Conservation (phyloP, 2,888 invertebrate genomes). For the Xestobium rufovillosum region DNA sequence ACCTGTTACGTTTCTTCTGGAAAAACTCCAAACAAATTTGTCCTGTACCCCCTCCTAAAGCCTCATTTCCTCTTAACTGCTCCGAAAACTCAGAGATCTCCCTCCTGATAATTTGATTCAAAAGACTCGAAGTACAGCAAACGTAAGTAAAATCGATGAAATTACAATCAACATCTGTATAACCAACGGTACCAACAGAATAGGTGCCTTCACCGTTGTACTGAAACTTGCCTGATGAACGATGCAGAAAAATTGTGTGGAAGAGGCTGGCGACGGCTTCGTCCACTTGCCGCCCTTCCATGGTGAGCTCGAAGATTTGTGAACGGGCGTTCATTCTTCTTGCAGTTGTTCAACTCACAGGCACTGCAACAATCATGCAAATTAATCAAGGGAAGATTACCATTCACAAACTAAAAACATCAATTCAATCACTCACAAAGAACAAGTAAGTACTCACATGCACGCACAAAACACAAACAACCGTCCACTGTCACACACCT, state of each 20-base stretch:
- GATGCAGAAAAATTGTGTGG: slow-evolving; percentile 86
- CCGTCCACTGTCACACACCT: too few species aligned
- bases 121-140: slow-evolving; percentile 77
- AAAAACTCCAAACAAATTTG: slow-evolving; percentile 94
- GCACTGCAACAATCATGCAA: slow-evolving; percentile 8
- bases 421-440: too few species aligned
- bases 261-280: slow-evolving; percentile 88
- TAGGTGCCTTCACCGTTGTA: slow-evolving; percentile 93
- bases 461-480: too few species aligned
- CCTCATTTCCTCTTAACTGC: slow-evolving; percentile 64
- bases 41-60: slow-evolving; percentile 58
- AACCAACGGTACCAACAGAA: slow-evolving; percentile 91
- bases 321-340: slow-evolving; percentile 70
- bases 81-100: slow-evolving; percentile 75
- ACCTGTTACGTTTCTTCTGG: slow-evolving; percentile 81
- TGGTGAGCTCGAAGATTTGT: slow-evolving; percentile 71
- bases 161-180: slow-evolving; percentile 95
- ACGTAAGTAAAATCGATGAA: slow-evolving; percentile 97
- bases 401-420: too few species aligned
- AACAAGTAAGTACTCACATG: too few species aligned
- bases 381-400: slow-evolving; percentile 9
- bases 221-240: slow-evolving; percentile 86
- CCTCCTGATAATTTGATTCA: slow-evolving; percentile 64
- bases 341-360: slow-evolving; percentile 5
- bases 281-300: slow-evolving; percentile 87